Conservation (phyloP, 2,888 invertebrate species). For the Adelphocoris suturalis region DNA sequence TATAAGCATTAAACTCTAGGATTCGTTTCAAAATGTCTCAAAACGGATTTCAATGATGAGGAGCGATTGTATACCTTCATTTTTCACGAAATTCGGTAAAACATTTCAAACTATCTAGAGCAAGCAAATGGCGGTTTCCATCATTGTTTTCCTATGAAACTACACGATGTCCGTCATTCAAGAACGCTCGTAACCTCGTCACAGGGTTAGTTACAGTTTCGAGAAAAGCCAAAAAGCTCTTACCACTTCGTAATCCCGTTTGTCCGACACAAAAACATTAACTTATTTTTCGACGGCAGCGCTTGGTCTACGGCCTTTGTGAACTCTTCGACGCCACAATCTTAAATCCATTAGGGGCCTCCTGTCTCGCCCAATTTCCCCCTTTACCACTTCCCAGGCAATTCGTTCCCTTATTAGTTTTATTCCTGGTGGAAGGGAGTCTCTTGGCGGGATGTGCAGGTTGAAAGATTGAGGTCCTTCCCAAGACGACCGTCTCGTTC, state of each 20-base stretch:
- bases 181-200: not conserved
- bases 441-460: not conserved
- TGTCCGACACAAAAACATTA: not conserved
- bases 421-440: not conserved
- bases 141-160: not conserved
- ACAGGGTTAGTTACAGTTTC: not conserved
- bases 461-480: not conserved
- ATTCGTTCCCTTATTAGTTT: constrained; percentile 39
- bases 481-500: not conserved
- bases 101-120: too few relatives aligned
- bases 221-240: not conserved
- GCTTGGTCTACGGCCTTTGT: not conserved
- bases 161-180: not conserved
- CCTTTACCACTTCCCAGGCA: constrained; percentile 36
- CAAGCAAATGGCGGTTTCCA: not conserved
- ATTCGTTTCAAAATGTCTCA: too few relatives aligned
- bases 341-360: constrained; percentile 57
- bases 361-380: constrained; percentile 20
- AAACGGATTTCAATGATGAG: too few relatives aligned
- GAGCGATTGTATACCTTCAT: too few relatives aligned
- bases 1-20: too few relatives aligned
- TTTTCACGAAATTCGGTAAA: too few relatives aligned
- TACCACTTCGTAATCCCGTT: not conserved
- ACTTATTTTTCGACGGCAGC: not conserved
- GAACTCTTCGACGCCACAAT: constrained; percentile 47